A percentile compares a stretch with the other conserved stretches of the same genome.
These are phyloP conservation scores for Lepidochrysops patricia DNA, from an alignment of 2,888 invertebrate species.

Conservation along the genomic window DNA sequence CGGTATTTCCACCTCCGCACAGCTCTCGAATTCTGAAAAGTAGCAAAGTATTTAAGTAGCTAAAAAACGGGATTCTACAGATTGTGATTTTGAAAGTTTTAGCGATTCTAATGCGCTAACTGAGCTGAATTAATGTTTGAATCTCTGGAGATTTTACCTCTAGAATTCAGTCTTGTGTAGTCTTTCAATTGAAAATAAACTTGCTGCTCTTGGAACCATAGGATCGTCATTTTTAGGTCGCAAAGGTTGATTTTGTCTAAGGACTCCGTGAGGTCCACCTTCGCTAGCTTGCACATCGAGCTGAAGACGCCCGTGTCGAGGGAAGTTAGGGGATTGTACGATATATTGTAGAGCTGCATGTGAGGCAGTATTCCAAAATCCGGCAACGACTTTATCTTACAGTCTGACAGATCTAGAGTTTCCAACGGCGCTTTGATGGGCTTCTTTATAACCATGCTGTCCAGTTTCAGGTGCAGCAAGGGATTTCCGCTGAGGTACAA, in stretches of 20 bases:
- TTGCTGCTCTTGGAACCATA: constrained; percentile 52
- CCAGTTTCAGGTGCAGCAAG: constrained; percentile 51
- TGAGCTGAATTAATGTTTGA: background rate
- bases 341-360: constrained; percentile 76
- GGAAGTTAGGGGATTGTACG: constrained; percentile 67
- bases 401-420: constrained; percentile 75
- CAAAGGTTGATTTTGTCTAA: constrained; percentile 44
- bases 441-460: constrained; percentile 48
- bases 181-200: constrained; percentile 50
- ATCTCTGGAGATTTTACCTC: constrained; percentile 34
- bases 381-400: constrained; percentile 74
- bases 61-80: background rate
- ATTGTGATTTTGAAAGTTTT: background rate
- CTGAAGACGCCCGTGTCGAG: constrained; percentile 72
- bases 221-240: constrained; percentile 40
- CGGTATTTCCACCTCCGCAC: constrained; percentile 35
- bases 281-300: constrained; percentile 75
- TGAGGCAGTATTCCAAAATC: constrained; percentile 75
- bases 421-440: constrained; percentile 75
- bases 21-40: constrained; percentile 55
- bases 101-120: background rate
- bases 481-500: constrained; percentile 74
- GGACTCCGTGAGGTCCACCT: constrained; percentile 68
- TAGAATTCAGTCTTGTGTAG: constrained; percentile 48
- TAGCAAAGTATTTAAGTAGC: background rate